Conservation (phyloP, 2,888 invertebrate species). For the Tenodera sinensis region DNA sequence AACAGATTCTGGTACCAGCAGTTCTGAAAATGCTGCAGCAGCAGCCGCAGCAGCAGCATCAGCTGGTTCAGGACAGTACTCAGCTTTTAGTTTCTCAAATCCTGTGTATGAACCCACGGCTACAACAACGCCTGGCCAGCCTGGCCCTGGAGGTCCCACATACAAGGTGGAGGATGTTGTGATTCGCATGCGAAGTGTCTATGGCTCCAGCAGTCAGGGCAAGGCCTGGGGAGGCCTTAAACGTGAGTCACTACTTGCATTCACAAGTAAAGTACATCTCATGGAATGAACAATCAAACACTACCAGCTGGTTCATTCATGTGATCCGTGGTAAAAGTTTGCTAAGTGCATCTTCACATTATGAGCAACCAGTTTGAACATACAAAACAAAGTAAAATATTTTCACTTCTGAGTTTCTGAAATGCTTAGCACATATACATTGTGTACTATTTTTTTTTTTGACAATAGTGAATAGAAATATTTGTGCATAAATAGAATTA, state of each 20-base stretch:
- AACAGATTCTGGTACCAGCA: slow-evolving; percentile 33
- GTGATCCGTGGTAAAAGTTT: no score
- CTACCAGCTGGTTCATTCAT: no score
- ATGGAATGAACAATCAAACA: no score
- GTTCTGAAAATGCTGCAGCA: slow-evolving; percentile 21
- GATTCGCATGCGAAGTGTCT: slow-evolving; percentile 52
- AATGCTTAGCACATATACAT: no score
- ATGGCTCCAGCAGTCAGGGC: slow-evolving; percentile 13
- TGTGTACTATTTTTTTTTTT: no score
- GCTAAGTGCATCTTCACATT: no score
- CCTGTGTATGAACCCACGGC: slow-evolving; percentile 73
- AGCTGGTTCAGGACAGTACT: slow-evolving; percentile 34
- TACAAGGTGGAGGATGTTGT: slow-evolving; percentile 77
- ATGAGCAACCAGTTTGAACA: no score
- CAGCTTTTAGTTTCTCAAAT: slow-evolving; percentile 74
- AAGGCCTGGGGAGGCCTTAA: slow-evolving; percentile 40
- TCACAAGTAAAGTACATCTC: no score
- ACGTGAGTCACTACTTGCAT: slow-evolving; percentile 27
- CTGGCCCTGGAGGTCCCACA: slow-evolving; percentile 39
- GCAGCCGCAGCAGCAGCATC: neutral
- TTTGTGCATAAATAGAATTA: no score
- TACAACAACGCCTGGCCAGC: slow-evolving; percentile 33
- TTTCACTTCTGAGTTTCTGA: no score
- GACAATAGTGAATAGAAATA: no score
- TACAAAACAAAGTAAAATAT: no score